Conservation (phyloP, 2,797 vertebrate genomes). For the Echeneis naucrates region DNA sequence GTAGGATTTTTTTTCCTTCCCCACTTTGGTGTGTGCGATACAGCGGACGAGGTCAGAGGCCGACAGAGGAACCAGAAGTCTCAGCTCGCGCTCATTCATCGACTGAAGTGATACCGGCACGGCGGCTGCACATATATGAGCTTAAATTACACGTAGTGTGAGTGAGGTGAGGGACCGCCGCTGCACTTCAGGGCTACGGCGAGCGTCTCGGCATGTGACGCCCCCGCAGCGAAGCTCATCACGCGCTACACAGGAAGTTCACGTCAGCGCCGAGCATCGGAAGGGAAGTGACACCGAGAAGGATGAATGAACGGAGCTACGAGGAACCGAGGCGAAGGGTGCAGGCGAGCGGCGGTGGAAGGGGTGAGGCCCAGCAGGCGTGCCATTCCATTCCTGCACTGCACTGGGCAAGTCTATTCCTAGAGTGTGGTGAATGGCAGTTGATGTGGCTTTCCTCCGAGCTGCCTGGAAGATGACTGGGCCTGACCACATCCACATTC, state of each 20-base stretch:
- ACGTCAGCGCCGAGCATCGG: background rate
- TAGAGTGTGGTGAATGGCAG: conserved; percentile 90
- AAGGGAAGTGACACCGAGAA: conserved; percentile 32
- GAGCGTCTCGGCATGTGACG: background rate
- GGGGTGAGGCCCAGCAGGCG: conserved; percentile 64
- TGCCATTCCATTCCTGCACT: conserved; percentile 81
- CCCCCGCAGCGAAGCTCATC: background rate
- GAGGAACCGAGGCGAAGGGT: too few relatives aligned
- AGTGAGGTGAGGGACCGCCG: background rate
- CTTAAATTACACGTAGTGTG: background rate
- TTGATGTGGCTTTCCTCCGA: conserved; percentile 99
- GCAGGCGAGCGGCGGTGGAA: conserved; percentile 40
- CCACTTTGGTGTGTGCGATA: conserved; percentile 24
- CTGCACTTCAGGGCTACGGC: background rate
- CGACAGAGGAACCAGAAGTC: conserved; percentile 27
- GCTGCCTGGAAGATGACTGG: conserved; percentile 97
- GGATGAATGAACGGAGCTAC: too few relatives aligned
- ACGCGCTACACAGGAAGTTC: background rate
- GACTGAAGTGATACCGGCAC: conserved; percentile 1
- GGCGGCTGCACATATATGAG: background rate
- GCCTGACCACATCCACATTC: conserved; percentile 97
- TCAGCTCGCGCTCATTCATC: conserved; percentile 4
- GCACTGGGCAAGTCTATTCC: conserved; percentile 80
- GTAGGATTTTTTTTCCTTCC: conserved; percentile 40
- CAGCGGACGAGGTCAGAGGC: conserved; percentile 8